phyloP scores from a whole-genome alignment of 2,113 vertebrate genomes.

The Dasyornis broadbenti region DNA sequence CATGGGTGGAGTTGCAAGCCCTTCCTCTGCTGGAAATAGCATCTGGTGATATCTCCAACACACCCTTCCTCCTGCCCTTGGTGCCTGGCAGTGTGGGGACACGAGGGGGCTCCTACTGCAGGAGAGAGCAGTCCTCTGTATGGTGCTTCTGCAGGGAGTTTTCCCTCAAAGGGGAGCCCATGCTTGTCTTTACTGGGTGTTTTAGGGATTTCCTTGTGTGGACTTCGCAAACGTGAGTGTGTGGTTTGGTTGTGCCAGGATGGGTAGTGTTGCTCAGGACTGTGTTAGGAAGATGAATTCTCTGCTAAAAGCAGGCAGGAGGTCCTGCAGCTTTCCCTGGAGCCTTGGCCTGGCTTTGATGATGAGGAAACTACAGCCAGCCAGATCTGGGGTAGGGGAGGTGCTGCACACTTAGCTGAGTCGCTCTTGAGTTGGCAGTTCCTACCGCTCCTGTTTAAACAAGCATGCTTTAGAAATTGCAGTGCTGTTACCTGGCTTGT shows the following conservation, averaged over 20 bases:
- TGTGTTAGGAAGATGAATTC: background rate
- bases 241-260: background rate
- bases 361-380: background rate
- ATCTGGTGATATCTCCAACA: background rate
- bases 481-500: background rate
- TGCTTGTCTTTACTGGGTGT: background rate
- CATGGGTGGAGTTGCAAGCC: background rate
- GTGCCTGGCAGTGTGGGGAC: background rate
- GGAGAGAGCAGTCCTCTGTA: background rate
- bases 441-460: background rate
- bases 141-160: background rate
- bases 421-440: background rate
- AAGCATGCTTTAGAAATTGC: background rate
- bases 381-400: background rate
- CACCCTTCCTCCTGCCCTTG: background rate
- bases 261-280: accelerated
- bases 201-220: background rate
- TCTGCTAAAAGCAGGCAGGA: background rate
- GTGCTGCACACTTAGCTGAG: background rate
- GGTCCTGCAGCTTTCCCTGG: background rate
- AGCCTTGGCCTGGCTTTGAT: background rate
- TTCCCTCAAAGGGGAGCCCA: accelerated
- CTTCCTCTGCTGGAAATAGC: background rate
- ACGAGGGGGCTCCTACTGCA: background rate
- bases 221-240: accelerated